Conservation (phyloP, 2,113 vertebrate genomes). For the Pituophis catenifer region DNA sequence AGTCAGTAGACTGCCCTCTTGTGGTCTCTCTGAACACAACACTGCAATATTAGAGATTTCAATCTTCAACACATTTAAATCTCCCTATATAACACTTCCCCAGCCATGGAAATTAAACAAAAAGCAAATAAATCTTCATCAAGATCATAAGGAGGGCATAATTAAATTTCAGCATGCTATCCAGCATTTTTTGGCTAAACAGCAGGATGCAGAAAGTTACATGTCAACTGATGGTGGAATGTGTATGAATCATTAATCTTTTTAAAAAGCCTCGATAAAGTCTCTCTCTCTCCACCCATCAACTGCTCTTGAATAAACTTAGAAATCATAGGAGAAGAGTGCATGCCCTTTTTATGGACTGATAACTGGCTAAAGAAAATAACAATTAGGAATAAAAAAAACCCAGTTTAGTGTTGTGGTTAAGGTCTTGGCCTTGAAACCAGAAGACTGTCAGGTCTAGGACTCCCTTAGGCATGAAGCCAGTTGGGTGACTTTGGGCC, state of each 20-base stretch:
- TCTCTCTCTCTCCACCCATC: not conserved
- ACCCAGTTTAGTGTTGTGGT: no score
- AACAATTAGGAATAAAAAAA: not conserved
- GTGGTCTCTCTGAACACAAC: not conserved
- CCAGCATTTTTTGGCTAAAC: not conserved
- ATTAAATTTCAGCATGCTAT: not conserved
- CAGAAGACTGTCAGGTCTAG: not conserved
- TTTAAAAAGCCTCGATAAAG: not conserved
- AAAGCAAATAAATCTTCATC: not conserved
- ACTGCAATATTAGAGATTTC: not conserved
- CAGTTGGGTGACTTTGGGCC: not conserved
- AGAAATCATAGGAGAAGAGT: not conserved
- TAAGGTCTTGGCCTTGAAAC: not conserved
- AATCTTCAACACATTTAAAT: not conserved
- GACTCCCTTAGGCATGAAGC: not conserved
- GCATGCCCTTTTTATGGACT: not conserved
- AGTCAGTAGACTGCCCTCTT: slow-evolving; percentile 44
- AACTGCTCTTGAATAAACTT: not conserved
- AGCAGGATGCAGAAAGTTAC: not conserved
- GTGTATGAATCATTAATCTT: not conserved
- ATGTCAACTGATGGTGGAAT: not conserved
- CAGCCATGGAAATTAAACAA: not conserved
- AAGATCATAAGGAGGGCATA: not conserved
- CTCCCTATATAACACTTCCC: not conserved
- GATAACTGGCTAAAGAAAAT: not conserved